Conservation (phyloP, 2,888 invertebrate genomes). For the Pyralis farinalis region DNA sequence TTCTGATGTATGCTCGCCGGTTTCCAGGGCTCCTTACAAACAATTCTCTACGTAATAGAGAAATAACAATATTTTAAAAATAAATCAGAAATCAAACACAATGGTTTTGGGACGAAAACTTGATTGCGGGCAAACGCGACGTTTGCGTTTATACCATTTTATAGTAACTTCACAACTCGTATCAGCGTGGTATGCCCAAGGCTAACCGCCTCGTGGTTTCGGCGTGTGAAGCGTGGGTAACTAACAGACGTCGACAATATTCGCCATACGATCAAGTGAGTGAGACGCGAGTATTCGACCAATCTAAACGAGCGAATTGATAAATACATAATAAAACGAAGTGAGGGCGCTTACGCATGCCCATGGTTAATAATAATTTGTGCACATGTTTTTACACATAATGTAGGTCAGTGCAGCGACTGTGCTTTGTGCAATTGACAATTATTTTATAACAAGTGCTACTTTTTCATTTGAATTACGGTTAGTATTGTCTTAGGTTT, state of each 20-base stretch:
- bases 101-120: too few relatives aligned
- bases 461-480: too few relatives aligned
- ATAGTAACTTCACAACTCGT: background rate
- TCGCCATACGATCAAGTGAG: slow-evolving; percentile 56
- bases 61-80: too few relatives aligned
- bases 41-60: too few relatives aligned
- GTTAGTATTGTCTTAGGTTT: too few relatives aligned
- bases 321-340: slow-evolving; percentile 10
- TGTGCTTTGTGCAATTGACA: background rate
- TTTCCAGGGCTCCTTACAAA: too few relatives aligned
- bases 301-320: slow-evolving; percentile 10
- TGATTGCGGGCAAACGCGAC: too few relatives aligned
- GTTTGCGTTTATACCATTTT: background rate
- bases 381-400: slow-evolving; percentile 3
- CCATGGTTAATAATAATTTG: slow-evolving; percentile 1
- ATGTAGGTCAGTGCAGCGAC: slow-evolving; percentile 10
- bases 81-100: too few relatives aligned
- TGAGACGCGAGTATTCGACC: slow-evolving; percentile 27
- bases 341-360: slow-evolving; percentile 4
- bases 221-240: slow-evolving; percentile 11
- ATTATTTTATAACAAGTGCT: background rate
- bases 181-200: slow-evolving; percentile 13
- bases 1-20: too few relatives aligned
- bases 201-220: slow-evolving; percentile 21
- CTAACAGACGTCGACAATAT: slow-evolving; percentile 48